Evolutionary conservation across 2,113 vertebrate genomes (phyloP), one percentile per base, ranked within the genome.

Genomic region (Indicator maculatus): DNA sequence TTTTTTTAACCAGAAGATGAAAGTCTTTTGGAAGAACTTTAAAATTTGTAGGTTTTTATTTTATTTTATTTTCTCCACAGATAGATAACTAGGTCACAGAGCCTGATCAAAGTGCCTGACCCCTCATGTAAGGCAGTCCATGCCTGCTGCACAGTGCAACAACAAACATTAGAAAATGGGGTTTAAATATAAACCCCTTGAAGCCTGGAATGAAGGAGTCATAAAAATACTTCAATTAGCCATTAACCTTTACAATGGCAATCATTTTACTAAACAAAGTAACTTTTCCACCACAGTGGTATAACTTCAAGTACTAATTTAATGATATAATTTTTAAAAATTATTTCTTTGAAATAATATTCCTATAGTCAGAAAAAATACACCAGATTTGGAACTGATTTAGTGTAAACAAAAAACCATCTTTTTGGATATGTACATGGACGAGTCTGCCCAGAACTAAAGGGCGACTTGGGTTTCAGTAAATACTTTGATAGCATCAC

Each of bases 291-390:
- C 96, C 91, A 93, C 47, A 74, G 97, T 95, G 97, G 97, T 93
- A 96, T 88, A 96, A 96, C 96, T 98, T 98, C 97, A 98, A 98
- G 97, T 97, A 98, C 97, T 97, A 97, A 97, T 97, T 97, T 97
- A 97, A 97, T 92, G 95, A 97, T 96, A 97, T 94, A 88, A 91
- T 96, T 96, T 96, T 95, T 64, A 45, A 95, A 96, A 97, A 97
- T 94, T 97, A 97, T 97, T 97, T 98, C 97, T 97, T 98, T 97
- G 97, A 98, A 98, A 98, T 97, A 98, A 98, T 97, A 97, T 97
- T 98, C 96, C 97, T 98, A 96, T 97, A 97, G 97, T 96, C 97
- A 97, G 97, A 98, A 97, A 97, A 97, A 97, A 96, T 95, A 97
- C 96, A 97, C 97, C 97, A 96, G 97, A 97, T 97, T 97, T 95